A percentile compares a stretch with the other conserved stretches of the same genome.
Conservation (phyloP, 2,113 vertebrate genomes). For the Apodemus sylvaticus region DNA sequence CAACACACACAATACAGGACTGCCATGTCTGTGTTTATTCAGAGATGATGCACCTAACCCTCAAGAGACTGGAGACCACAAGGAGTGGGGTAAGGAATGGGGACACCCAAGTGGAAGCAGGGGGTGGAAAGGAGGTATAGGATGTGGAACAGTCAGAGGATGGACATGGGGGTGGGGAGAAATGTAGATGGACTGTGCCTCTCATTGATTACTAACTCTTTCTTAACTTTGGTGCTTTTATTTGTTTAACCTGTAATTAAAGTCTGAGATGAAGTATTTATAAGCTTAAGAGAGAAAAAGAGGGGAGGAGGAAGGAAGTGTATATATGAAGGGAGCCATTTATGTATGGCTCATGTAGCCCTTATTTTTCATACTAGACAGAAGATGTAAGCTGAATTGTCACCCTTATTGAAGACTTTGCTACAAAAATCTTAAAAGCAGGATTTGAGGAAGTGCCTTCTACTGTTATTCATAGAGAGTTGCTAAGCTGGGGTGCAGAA, state of each 20-base stretch:
- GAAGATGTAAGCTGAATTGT: not conserved
- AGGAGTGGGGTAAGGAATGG: no score
- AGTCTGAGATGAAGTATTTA: constrained; percentile 14
- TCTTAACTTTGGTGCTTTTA: not conserved
- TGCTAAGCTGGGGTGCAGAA: not conserved
- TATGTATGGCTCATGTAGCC: not conserved
- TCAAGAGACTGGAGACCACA: no score
- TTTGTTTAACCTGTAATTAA: not conserved
- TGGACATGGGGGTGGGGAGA: no score
- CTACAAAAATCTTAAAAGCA: not conserved
- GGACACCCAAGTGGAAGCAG: no score
- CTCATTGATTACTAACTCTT: not conserved
- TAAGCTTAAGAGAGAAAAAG: not conserved
- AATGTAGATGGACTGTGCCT: not conserved
- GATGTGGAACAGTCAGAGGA: no score
- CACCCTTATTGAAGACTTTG: not conserved
- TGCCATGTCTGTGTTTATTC: no score
- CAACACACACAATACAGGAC: no score
- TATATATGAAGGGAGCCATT: no score
- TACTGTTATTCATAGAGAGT: not conserved
- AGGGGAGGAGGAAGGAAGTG: no score
- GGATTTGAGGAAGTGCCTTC: not conserved
- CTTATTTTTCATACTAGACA: not conserved
- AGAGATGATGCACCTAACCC: no score
- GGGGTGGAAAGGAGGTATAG: no score